These are phyloP conservation scores for Oscheius sp. DNA, from an alignment of 2,888 invertebrate species.

Conservation along the genomic window DNA sequence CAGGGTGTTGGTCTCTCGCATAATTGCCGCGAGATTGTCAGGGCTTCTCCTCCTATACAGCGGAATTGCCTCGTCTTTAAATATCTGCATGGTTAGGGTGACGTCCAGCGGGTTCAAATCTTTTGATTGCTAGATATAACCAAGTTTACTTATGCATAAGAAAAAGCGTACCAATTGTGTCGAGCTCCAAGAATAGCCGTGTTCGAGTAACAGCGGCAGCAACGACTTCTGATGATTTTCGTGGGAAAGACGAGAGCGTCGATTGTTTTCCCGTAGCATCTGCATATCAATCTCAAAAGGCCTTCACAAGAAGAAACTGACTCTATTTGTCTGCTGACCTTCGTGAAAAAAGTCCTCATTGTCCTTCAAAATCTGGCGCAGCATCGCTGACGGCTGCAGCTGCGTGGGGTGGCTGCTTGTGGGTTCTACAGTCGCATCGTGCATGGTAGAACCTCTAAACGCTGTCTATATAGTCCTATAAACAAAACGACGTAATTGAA, in stretches of 20 bases:
- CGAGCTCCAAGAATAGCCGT: background rate
- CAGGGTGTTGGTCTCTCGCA: constrained; percentile 17
- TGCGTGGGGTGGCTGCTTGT: background rate
- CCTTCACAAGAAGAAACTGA: background rate
- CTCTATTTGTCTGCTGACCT: constrained; percentile 28
- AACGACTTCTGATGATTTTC: constrained; percentile 14
- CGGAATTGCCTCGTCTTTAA: background rate
- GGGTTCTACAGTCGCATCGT: constrained; percentile 2
- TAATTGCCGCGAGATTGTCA: constrained; percentile 16
- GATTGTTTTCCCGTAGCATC: constrained; percentile 23
- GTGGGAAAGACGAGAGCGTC: constrained; percentile 15
- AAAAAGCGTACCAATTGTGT: background rate
- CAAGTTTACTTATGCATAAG: background rate
- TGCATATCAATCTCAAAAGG: background rate
- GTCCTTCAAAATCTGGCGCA: constrained; percentile 1
- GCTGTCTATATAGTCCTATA: no score
- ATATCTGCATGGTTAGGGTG: constrained; percentile 30
- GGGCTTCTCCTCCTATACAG: constrained; percentile 16
- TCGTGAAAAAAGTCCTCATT: constrained; percentile 13
- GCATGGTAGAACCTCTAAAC: constrained; percentile 11
- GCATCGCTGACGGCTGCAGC: background rate
- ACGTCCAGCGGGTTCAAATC: constrained; percentile 20
- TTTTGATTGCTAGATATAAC: background rate
- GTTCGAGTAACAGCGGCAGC: background rate
- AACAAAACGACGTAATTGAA: no score